Percentiles rank a stretch among this genome's conserved stretches.
phyloP scores from a whole-genome alignment of 2,113 vertebrate species.

The Neolamprologus sp. region DNA sequence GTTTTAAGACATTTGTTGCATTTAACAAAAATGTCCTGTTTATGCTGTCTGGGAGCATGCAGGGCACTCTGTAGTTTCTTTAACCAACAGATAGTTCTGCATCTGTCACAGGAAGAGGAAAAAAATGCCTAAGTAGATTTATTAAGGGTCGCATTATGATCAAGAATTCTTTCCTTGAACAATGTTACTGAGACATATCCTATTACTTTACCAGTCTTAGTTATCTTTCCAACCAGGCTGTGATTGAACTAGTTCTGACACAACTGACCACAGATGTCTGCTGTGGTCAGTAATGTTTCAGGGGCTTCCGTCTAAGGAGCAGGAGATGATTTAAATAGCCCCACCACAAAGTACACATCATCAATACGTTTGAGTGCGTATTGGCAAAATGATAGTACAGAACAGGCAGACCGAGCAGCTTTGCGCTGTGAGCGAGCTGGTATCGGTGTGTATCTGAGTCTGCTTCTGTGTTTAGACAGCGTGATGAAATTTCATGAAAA shows the following conservation, averaged over 20 bases:
- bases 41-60: not conserved
- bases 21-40: not conserved
- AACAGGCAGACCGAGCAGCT: slow-evolving; percentile 1
- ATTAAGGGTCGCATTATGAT: not conserved
- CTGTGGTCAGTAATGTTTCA: slow-evolving; percentile 44
- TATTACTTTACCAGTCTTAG: not conserved
- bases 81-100: not conserved
- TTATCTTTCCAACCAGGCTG: not conserved
- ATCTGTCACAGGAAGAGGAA: not conserved
- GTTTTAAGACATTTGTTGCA: not conserved
- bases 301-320: not conserved
- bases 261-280: slow-evolving; percentile 46
- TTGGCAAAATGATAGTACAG: slow-evolving; percentile 42
- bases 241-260: slow-evolving; percentile 49
- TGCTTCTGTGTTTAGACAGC: slow-evolving; percentile 15
- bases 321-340: slow-evolving; percentile 31
- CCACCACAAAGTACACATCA: slow-evolving; percentile 37
- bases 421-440: not conserved
- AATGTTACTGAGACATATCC: not conserved
- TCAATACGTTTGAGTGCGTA: slow-evolving; percentile 61
- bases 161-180: not conserved
- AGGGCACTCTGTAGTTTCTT: not conserved
- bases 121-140: not conserved
- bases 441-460: not conserved
- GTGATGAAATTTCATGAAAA: slow-evolving; percentile 71